A percentile compares a stretch with the other conserved stretches of the same genome.
Conservation (phyloP, 2,888 invertebrate genomes). For the Osedax frankpressi region DNA sequence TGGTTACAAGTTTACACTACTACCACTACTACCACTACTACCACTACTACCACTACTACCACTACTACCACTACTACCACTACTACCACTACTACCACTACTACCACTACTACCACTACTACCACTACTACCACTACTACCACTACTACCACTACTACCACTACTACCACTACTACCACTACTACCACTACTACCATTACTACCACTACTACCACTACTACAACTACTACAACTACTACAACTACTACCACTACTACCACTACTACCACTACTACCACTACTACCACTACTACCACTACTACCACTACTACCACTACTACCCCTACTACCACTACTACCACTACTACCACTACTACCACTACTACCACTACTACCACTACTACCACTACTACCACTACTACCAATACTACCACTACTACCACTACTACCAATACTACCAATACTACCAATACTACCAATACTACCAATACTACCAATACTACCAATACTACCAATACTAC, state of each 20-base stretch:
- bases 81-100: neutral
- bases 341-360: neutral
- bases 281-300: neutral
- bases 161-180: neutral
- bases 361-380: neutral
- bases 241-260: neutral
- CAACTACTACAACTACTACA: neutral
- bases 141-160: neutral
- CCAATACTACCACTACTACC: neutral
- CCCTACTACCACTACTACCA: neutral
- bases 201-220: neutral
- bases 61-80: neutral
- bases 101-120: neutral
- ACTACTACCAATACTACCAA: neutral
- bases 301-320: neutral
- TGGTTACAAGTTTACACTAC: no score
- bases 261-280: neutral
- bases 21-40: neutral
- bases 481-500: neutral
- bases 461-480: neutral
- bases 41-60: neutral
- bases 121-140: neutral
- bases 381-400: neutral
- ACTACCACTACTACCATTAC: neutral
- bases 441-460: neutral